Evolutionary conservation across 2,797 vertebrate species (phyloP), one percentile per base, ranked within the genome.

Genomic region (Pangasius macronema): DNA sequence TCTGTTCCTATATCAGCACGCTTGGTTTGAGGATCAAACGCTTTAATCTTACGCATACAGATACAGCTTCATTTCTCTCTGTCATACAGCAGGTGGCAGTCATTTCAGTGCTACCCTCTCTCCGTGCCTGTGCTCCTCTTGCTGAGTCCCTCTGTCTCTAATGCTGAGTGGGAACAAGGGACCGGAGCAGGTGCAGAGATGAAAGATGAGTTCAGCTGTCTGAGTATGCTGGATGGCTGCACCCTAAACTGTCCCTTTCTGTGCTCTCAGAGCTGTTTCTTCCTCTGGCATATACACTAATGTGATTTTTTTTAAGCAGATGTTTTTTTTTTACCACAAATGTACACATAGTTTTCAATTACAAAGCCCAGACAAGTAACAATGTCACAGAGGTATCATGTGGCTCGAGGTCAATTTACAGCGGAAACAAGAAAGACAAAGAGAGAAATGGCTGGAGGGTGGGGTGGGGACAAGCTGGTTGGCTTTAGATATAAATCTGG

Each of bases 401-500:
- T 33, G 72, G 57, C 73, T 59, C 39, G 53, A 51, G 81, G 57
- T 84, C 42, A 86, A 86, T 57, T 82, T 82, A 20, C 67, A 73
- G 6, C 59, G 36, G 72, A 83, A 42, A 57, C 24, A 11, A 76
- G 33, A 27, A 61, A 42, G 53, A 73, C 30, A 82, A 24, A 4
- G 55, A 80, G 75, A 68, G 30, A 77, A 39, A 30, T 24, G 33
- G 3, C 68, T n/a, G 33, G 22, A 82, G 59, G 18, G 68, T 51
- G 82, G 85, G 79, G 81, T 68, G 33, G 33, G 61, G 68, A 79
- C 86, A 72, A 85, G 61, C 77, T 73, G 22, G 75, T 86, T 91
- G 91, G 91, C 92, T 91, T 93, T 91, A 90, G 91, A 81, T 86
- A 91, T 93, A 93, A 93, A 93, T 93, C 92, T 88, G 33, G 75